Evolutionary conservation across 92 coral and sea anemone species (phyloP).

Genomic region (Anthopleura xanthogrammica): DNA sequence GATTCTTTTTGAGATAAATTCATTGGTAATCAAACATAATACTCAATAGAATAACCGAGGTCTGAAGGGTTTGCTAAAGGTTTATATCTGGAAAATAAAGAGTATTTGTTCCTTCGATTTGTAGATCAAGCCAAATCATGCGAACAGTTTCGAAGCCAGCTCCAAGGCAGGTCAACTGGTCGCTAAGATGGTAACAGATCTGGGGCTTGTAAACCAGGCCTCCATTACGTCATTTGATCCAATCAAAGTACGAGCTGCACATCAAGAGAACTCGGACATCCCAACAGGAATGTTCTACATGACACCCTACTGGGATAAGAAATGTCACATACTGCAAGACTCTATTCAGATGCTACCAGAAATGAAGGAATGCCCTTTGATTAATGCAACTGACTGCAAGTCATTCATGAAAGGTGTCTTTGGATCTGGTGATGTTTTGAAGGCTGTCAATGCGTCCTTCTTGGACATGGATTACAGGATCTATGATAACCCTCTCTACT

Average conservation of each 20-base stretch:
- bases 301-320: conserved; percentile 51
- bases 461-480: conserved; percentile 77
- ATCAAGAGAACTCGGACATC: conserved; percentile 34
- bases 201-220: conserved; percentile 52
- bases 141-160: conserved; percentile 47
- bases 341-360: conserved; percentile 45
- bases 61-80: too few relatives aligned
- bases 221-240: conserved; percentile 71
- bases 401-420: conserved; percentile 54
- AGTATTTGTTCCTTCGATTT: too few relatives aligned
- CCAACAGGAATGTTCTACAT: conserved; percentile 54
- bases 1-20: too few relatives aligned
- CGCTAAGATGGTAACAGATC: conserved; percentile 59
- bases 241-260: conserved; percentile 59
- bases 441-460: conserved; percentile 56
- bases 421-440: conserved; percentile 48
- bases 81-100: too few relatives aligned
- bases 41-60: too few relatives aligned
- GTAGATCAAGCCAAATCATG: conserved; percentile 69
- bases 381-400: conserved; percentile 34
- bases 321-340: conserved; percentile 15
- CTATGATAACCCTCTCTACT: conserved; percentile 48
- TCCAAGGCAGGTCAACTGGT: conserved; percentile 58
- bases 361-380: conserved; percentile 43
- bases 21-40: too few relatives aligned